phyloP scores from a whole-genome alignment of 2,113 vertebrate species.

The Urocynchramus pylzowi region DNA sequence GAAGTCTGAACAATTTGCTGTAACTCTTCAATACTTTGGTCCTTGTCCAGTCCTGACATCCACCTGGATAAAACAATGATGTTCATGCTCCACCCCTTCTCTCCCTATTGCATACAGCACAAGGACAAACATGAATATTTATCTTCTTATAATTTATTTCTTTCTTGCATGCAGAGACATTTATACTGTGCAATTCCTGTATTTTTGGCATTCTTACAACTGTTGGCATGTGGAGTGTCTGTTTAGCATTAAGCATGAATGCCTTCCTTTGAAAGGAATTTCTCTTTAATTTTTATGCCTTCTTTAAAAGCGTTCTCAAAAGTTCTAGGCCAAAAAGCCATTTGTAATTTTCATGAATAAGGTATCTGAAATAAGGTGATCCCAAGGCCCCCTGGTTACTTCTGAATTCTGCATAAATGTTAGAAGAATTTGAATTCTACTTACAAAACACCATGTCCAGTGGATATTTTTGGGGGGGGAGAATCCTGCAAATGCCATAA shows the following conservation, averaged over 20 bases:
- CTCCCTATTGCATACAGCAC: neutral
- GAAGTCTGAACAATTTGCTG: neutral
- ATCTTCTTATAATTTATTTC: neutral
- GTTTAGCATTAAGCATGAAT: conserved; percentile 34
- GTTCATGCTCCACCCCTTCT: neutral
- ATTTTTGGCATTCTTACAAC: neutral
- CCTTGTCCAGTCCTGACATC: neutral
- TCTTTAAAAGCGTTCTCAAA: neutral
- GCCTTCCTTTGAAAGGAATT: neutral
- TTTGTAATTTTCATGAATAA: conserved; percentile 11
- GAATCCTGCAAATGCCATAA: neutral
- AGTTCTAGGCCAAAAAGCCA: neutral
- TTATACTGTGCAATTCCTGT: neutral
- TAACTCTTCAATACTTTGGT: neutral
- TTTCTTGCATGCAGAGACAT: neutral
- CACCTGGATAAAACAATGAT: neutral
- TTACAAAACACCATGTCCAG: neutral
- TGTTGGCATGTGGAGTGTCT: neutral
- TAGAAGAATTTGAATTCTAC: neutral
- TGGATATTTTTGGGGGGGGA: neutral
- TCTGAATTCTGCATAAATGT: neutral
- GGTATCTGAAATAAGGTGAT: neutral
- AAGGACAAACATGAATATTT: neutral
- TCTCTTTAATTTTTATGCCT: neutral
- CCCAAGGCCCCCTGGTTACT: neutral